Conservation (phyloP, 2,797 vertebrate species). For the Myotis planiceps region DNA sequence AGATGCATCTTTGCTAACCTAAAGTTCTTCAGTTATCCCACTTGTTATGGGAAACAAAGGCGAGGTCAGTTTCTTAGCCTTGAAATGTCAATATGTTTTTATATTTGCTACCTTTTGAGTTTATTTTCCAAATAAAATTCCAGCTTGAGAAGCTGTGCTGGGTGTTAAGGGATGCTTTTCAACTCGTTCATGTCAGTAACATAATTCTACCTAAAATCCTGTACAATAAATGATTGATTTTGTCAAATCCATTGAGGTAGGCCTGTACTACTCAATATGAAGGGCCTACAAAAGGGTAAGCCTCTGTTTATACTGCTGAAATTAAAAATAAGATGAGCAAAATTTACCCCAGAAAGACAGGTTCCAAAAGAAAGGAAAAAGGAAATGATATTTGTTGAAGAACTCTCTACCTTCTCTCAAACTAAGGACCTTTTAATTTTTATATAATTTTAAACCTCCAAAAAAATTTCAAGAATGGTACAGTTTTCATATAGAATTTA, state of each 20-base stretch:
- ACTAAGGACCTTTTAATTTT: not conserved
- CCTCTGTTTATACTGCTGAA: not conserved
- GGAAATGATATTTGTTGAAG: not conserved
- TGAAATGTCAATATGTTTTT: not conserved
- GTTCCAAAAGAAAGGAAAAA: not conserved
- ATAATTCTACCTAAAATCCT: not conserved
- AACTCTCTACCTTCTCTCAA: not conserved
- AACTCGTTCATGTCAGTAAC: not conserved
- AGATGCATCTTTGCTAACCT: not conserved
- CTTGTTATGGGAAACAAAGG: not conserved
- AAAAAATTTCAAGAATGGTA: not conserved
- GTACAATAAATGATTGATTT: not conserved
- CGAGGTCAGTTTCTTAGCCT: not conserved
- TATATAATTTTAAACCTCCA: not conserved
- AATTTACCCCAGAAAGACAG: not conserved
- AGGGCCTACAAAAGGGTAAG: not conserved
- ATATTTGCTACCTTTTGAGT: not conserved
- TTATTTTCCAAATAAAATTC: constrained; percentile 44
- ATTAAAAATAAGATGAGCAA: not conserved
- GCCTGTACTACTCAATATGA: not conserved
- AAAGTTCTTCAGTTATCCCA: not conserved
- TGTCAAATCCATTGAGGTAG: not conserved
- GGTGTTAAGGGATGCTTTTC: not conserved
- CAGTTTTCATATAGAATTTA: not conserved
- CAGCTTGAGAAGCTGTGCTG: not conserved